Percentiles rank a stretch among this genome's conserved stretches.
Conservation (phyloP, 2,888 invertebrate genomes). For the Craniophora ligustri region DNA sequence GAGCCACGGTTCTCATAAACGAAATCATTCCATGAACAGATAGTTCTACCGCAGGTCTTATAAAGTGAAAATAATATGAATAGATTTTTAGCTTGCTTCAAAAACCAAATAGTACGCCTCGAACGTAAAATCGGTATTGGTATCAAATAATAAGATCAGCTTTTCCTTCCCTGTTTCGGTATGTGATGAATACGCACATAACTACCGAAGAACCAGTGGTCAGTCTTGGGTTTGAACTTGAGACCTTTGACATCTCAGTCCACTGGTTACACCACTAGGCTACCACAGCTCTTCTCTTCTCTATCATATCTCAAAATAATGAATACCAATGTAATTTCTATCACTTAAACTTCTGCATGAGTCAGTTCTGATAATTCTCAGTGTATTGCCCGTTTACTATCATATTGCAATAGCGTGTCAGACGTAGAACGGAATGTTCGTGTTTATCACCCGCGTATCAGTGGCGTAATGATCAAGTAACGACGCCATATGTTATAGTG, state of each 20-base stretch:
- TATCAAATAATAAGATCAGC: too few relatives aligned
- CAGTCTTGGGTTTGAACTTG: too few relatives aligned
- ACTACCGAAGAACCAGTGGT: too few relatives aligned
- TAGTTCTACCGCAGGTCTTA: constrained; percentile 18
- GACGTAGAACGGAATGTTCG: constrained; percentile 1
- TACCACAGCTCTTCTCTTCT: too few relatives aligned
- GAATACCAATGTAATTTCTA: too few relatives aligned
- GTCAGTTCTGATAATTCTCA: constrained; percentile 1
- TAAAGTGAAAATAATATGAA: constrained; percentile 28
- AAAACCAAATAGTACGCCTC: not conserved
- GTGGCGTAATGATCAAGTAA: constrained; percentile 15
- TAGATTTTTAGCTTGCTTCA: constrained; percentile 14
- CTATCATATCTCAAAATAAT: too few relatives aligned
- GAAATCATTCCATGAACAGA: constrained; percentile 34
- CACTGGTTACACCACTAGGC: too few relatives aligned
- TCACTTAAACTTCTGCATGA: too few relatives aligned
- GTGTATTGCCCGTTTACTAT: not conserved
- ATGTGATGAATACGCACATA: too few relatives aligned
- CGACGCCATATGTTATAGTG: constrained; percentile 18
- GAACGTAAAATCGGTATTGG: too few relatives aligned
- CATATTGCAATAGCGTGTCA: constrained; percentile 1
- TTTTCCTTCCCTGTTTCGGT: too few relatives aligned
- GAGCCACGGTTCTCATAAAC: constrained; percentile 14
- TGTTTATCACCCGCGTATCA: constrained; percentile 11
- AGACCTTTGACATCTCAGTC: too few relatives aligned